These are phyloP conservation scores for Diachasma alloeum DNA, from an alignment of 1,140 invertebrate genomes.

Conservation along the genomic window DNA sequence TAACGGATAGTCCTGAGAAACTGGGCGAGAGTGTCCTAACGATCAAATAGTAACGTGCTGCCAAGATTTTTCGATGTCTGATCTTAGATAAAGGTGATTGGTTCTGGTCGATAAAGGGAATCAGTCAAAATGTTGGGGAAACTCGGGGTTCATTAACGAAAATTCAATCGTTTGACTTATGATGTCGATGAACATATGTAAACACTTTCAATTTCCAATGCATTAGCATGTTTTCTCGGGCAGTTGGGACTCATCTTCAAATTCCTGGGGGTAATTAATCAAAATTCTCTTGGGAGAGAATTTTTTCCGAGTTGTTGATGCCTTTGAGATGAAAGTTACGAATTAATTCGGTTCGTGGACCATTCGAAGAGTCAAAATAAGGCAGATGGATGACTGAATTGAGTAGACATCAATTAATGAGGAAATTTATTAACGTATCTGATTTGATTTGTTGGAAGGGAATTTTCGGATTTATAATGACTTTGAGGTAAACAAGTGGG, in stretches of 20 bases:
- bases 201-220: neutral
- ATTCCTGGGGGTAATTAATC: neutral
- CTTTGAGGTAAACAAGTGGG: too few relatives aligned
- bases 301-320: neutral
- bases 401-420: too few relatives aligned
- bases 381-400: too few relatives aligned
- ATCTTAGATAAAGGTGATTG: neutral
- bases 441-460: too few relatives aligned
- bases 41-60: neutral
- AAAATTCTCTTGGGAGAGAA: neutral
- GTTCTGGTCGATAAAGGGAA: neutral
- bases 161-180: neutral
- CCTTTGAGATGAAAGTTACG: too few relatives aligned
- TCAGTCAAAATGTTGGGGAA: neutral
- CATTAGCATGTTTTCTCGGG: neutral
- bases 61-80: neutral
- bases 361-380: too few relatives aligned
- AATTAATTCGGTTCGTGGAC: too few relatives aligned
- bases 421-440: too few relatives aligned
- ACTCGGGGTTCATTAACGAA: neutral
- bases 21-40: neutral
- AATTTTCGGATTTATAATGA: too few relatives aligned
- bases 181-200: neutral
- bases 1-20: constrained; percentile 35
- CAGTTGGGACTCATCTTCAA: neutral